Evolutionary conservation across 2,797 vertebrate species (phyloP).

Genomic region (Chaunax sp.): DNA sequence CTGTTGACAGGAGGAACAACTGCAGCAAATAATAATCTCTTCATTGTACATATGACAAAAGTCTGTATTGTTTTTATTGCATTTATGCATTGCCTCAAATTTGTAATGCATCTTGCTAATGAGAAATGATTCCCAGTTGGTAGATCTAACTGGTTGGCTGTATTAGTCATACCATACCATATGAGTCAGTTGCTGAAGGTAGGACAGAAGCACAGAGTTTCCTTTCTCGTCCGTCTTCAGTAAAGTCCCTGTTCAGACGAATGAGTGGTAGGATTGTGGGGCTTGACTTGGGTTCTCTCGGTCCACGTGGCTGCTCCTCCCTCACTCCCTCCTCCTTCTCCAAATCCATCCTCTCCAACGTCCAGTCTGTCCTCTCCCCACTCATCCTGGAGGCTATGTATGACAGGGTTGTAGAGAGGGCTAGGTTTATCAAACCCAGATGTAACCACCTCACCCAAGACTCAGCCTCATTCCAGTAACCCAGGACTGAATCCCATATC

Average conservation of each 20-base stretch:
- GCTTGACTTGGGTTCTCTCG: conserved; percentile 20
- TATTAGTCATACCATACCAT: conserved; percentile 58
- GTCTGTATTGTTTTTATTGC: background rate
- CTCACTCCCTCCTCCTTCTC: background rate
- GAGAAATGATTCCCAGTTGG: too few species aligned
- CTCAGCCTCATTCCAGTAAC: background rate
- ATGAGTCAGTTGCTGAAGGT: conserved; percentile 36
- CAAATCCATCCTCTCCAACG: conserved; percentile 10
- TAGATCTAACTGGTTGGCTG: conserved; percentile 33
- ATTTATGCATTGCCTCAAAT: background rate
- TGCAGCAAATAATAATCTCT: too few species aligned
- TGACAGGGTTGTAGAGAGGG: conserved; percentile 9
- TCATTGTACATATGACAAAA: too few species aligned
- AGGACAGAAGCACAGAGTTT: conserved; percentile 31
- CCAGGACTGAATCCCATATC: background rate
- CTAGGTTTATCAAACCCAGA: conserved; percentile 19
- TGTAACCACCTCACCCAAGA: background rate
- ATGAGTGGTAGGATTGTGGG: conserved; percentile 40
- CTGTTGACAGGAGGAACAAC: background rate
- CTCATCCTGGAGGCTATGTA: background rate
- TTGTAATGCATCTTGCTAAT: too few species aligned
- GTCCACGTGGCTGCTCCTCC: conserved; percentile 8
- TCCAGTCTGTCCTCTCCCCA: background rate
- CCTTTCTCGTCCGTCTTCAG: background rate
- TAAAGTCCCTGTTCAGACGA: conserved; percentile 33